Evolutionary conservation across 1,140 invertebrate genomes (phyloP), one percentile per base, ranked within the genome.

Genomic region (Pristionchus pacificus): DNA sequence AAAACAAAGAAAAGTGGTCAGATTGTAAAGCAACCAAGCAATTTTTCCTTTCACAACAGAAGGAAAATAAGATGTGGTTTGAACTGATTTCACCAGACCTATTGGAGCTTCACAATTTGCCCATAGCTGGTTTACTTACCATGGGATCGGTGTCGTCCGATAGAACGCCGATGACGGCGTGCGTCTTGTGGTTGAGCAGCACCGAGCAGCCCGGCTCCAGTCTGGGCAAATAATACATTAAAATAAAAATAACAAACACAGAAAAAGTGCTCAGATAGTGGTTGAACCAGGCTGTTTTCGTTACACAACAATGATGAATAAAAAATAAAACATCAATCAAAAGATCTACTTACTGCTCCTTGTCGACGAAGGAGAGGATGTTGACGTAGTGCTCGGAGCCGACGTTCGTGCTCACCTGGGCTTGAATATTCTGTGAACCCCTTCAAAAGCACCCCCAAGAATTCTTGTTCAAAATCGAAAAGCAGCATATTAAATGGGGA

Each of bases 141-240:
- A 99, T 98, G 19, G 97, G 97, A 88, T 99, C 97, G n/a, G 95
- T 97, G 83, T 99, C 97, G 88, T 99, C 97, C 49, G 92, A 92
- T 29, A 99, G 85, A 0, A 99, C 96, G 75, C 97, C 97, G 59
- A 99, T 95, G 55, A 99, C 95, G 72, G 97, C 95, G 88, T 99
- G 96, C 6, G 90, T 89, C 65, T 99, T 99, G 86, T 99, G 97
- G 86, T 99, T 99, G 0, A 99, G 87, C 0, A 99, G 86, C 24
- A 99, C 97, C 24, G 96, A 97, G 85, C 96, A 99, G 1, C 97
- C 96, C 69, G 97, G 97, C 85, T 99, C 97, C 24, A 99, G 86
- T 81, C 38, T 49, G n/a, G n/a, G n/a, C n/a, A n/a, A n/a, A n/a
- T n/a, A n/a, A n/a, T n/a, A n/a, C n/a, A n/a, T n/a, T n/a, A n/a